A percentile compares a stretch with the other conserved stretches of the same genome.
Conservation (phyloP, 2,888 invertebrate genomes). For the Orthosia incerta region DNA sequence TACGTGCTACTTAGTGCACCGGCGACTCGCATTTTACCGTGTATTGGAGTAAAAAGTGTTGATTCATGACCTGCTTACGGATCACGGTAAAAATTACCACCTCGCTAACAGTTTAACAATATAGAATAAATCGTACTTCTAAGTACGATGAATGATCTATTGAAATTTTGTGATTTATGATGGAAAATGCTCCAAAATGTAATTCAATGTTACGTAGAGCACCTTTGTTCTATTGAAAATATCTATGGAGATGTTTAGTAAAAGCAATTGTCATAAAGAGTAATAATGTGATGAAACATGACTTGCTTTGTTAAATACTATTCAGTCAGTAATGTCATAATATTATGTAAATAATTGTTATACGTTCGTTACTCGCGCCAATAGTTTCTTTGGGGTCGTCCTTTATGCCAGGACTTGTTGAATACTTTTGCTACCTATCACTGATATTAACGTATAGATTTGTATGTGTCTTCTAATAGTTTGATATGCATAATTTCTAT, state of each 20-base stretch:
- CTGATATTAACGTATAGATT: background rate
- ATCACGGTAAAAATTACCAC: conserved; percentile 32
- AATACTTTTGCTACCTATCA: no score
- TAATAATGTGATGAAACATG: background rate
- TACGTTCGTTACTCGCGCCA: background rate
- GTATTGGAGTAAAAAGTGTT: conserved; percentile 43
- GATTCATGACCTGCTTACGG: conserved; percentile 48
- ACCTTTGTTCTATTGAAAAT: background rate
- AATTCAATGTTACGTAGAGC: background rate
- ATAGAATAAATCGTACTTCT: conserved; percentile 8
- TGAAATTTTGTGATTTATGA: background rate
- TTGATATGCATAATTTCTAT: background rate
- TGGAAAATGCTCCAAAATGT: background rate
- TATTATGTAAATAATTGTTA: background rate
- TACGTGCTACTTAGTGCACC: conserved; percentile 36
- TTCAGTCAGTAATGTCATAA: background rate
- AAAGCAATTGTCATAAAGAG: background rate
- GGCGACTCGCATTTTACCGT: conserved; percentile 39
- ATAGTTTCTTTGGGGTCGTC: background rate
- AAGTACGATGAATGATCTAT: conserved; percentile 2
- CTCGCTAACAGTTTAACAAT: conserved; percentile 17
- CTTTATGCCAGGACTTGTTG: background rate
- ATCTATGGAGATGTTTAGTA: background rate
- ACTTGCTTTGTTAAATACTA: background rate
- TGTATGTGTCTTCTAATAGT: background rate